Evolutionary conservation across 2,797 vertebrate genomes (phyloP).

Genomic region (Typhlichthys subterraneus): DNA sequence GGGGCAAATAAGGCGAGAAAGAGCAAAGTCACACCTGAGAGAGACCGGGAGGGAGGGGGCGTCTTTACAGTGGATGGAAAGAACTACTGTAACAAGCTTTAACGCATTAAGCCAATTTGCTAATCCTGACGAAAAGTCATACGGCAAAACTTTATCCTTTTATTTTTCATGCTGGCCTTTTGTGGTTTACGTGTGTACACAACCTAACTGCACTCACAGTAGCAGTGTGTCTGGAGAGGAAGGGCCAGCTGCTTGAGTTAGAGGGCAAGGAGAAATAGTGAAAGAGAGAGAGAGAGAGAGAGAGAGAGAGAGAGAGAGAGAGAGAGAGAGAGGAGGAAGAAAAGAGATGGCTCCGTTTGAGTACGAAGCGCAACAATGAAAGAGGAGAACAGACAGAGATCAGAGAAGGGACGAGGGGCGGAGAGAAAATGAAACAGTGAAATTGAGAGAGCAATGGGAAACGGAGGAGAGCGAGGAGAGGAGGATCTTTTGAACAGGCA

Average conservation of each 20-base stretch:
- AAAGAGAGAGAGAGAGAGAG: background rate
- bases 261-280: too few species aligned
- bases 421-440: conserved; percentile 42
- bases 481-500: conserved; percentile 76
- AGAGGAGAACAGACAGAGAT: conserved; percentile 29
- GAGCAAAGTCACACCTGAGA: background rate
- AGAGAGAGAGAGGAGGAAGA: background rate
- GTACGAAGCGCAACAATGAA: conserved; percentile 51
- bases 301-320: background rate
- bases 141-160: conserved; percentile 37
- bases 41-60: too few species aligned
- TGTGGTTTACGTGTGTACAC: conserved; percentile 29
- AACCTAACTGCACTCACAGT: conserved; percentile 35
- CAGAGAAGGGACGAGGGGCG: conserved; percentile 21
- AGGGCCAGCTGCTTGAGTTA: background rate
- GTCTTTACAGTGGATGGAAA: background rate
- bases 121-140: conserved; percentile 79
- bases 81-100: conserved; percentile 50
- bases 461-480: conserved; percentile 66
- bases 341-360: background rate
- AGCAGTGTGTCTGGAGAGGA: background rate
- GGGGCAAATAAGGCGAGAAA: conserved; percentile 33
- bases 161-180: conserved; percentile 1
- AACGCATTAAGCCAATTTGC: conserved; percentile 73
- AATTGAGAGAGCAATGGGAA: conserved; percentile 62